Evolutionary conservation across 1,140 invertebrate genomes (phyloP).

Genomic region (Sminthurides bifidus): DNA sequence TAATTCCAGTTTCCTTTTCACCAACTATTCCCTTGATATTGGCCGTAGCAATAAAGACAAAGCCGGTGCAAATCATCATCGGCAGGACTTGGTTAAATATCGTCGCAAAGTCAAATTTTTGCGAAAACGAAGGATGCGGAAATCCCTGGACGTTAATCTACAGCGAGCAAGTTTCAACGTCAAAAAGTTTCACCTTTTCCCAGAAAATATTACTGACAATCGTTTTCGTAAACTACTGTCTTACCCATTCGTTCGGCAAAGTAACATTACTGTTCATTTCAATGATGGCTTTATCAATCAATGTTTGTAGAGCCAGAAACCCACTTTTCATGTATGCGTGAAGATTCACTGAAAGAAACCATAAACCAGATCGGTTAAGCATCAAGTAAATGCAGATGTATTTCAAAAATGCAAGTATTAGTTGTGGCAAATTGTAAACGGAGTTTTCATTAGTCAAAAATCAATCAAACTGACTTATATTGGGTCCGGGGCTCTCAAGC

Average conservation of each 20-base stretch:
- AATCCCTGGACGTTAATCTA: slow-evolving; percentile 27
- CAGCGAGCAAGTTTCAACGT: background rate
- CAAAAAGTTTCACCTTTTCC: background rate
- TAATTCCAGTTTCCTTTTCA: slow-evolving; percentile 31
- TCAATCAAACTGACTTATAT: slow-evolving; percentile 4
- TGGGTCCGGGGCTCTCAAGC: slow-evolving; percentile 54
- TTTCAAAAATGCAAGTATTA: background rate
- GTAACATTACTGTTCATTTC: slow-evolving; percentile 1
- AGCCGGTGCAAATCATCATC: slow-evolving; percentile 17
- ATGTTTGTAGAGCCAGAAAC: slow-evolving; percentile 22
- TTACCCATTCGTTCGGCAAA: slow-evolving; percentile 9
- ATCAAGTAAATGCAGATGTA: background rate
- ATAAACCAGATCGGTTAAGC: background rate
- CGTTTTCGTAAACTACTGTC: background rate
- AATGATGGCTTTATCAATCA: slow-evolving; percentile 21
- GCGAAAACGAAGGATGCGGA: slow-evolving; percentile 23
- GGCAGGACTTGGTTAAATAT: slow-evolving; percentile 25
- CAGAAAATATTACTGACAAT: background rate
- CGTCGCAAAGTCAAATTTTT: slow-evolving; percentile 14
- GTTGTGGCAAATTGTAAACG: background rate
- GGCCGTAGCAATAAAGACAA: slow-evolving; percentile 30
- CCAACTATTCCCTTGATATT: slow-evolving; percentile 25
- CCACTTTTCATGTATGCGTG: slow-evolving; percentile 16
- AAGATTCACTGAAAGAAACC: slow-evolving; percentile 15
- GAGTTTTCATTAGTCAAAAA: background rate